Evolutionary conservation across 1,140 invertebrate species (phyloP).

Genomic region (Helicorthomorpha holstii): DNA sequence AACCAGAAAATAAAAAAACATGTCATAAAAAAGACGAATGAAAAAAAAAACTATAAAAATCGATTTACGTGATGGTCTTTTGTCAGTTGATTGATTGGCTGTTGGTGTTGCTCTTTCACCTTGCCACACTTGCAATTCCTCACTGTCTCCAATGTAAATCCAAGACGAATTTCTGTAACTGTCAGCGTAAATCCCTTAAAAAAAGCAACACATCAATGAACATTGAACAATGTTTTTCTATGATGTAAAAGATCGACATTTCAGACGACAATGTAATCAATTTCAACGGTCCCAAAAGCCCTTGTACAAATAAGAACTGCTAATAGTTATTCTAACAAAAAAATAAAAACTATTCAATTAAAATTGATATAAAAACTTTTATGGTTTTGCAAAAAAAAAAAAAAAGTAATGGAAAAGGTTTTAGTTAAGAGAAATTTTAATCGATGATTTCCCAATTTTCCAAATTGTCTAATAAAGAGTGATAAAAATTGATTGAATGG

Average conservation of each 20-base stretch:
- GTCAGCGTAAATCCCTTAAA: conserved; percentile 44
- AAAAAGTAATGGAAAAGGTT: too few relatives aligned
- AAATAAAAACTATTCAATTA: too few relatives aligned
- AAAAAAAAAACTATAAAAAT: too few relatives aligned
- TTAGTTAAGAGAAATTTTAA: too few relatives aligned
- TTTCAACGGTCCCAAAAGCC: too few relatives aligned
- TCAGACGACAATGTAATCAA: too few relatives aligned
- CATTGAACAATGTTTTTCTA: background rate
- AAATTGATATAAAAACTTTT: too few relatives aligned
- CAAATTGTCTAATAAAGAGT: background rate
- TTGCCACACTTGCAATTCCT: conserved; percentile 46
- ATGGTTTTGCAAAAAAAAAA: too few relatives aligned
- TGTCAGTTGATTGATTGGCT: background rate
- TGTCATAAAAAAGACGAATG: background rate
- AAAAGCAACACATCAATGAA: background rate
- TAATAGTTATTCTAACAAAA: background rate
- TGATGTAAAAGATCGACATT: too few relatives aligned
- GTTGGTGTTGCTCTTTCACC: background rate
- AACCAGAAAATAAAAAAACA: background rate
- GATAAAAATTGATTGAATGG: background rate
- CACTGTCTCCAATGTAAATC: conserved; percentile 54
- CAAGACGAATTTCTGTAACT: conserved; percentile 50
- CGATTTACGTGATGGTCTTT: too few relatives aligned
- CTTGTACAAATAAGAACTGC: background rate
- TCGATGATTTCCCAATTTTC: too few relatives aligned